These are phyloP conservation scores for Rhinoptilus africanus DNA, from an alignment of 2,113 vertebrate species.

Conservation along the genomic window DNA sequence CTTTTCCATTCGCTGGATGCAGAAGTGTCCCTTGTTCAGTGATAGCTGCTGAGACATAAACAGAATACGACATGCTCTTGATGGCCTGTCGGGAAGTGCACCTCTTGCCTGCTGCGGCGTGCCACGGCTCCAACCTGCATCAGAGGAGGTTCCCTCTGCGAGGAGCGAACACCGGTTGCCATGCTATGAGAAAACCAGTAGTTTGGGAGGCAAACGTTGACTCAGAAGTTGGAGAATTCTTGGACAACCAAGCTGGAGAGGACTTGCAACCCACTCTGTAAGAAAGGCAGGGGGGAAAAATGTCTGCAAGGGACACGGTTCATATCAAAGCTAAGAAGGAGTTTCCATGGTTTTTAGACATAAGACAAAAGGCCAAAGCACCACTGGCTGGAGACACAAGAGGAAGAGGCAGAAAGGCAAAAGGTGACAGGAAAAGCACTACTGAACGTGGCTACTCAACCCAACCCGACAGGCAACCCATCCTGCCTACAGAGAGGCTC, in stretches of 20 bases:
- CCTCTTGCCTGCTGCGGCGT: neutral
- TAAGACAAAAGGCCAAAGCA: neutral
- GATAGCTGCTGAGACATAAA: neutral
- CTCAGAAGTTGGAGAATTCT: neutral
- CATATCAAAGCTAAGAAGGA: neutral
- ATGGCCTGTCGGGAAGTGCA: fast-evolving
- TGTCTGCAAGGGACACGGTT: neutral
- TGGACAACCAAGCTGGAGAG: neutral
- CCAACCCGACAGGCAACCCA: neutral
- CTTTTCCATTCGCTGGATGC: neutral
- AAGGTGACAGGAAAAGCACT: neutral
- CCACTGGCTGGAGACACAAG: neutral
- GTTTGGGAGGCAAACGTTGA: neutral
- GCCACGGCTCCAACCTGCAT: neutral
- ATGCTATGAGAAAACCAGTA: neutral
- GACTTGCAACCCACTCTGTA: neutral
- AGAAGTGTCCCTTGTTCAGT: neutral
- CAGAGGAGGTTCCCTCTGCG: neutral
- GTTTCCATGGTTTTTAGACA: neutral
- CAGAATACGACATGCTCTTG: neutral
- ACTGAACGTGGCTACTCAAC: fast-evolving
- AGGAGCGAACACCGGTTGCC: neutral
- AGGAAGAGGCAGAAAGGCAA: neutral
- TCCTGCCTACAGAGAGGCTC: neutral
- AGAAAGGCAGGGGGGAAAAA: neutral